phyloP scores from a whole-genome alignment of 1,140 invertebrate species.

The Drosophila tsacasi region DNA sequence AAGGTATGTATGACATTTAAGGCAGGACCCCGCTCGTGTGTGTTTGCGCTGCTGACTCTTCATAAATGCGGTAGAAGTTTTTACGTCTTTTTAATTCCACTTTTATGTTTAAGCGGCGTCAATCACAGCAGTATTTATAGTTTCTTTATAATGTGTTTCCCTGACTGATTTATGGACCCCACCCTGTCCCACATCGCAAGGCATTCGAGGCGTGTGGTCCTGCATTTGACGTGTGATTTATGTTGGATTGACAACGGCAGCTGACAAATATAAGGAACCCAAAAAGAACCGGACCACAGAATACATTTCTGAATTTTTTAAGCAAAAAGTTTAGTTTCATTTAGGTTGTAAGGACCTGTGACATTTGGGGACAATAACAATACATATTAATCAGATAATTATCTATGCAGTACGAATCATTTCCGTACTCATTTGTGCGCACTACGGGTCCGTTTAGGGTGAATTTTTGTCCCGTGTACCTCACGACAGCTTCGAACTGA shows the following conservation, averaged over 20 bases:
- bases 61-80: slow-evolving; percentile 28
- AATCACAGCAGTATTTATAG: slow-evolving; percentile 45
- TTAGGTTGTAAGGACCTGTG: neutral
- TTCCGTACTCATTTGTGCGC: slow-evolving; percentile 7
- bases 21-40: slow-evolving; percentile 22
- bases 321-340: neutral
- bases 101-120: slow-evolving; percentile 41
- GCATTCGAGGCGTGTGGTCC: slow-evolving; percentile 12
- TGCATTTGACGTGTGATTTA: slow-evolving; percentile 33
- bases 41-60: slow-evolving; percentile 25
- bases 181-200: slow-evolving; percentile 7
- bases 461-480: neutral
- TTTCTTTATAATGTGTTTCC: slow-evolving; percentile 38
- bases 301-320: neutral
- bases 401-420: slow-evolving; percentile 18
- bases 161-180: slow-evolving; percentile 39
- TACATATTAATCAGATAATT: slow-evolving; percentile 29
- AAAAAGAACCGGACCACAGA: neutral
- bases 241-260: slow-evolving; percentile 29
- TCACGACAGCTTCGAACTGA: slow-evolving; percentile 31
- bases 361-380: slow-evolving; percentile 20
- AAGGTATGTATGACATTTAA: slow-evolving; percentile 22
- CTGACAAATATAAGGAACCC: neutral
- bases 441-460: slow-evolving; percentile 13
- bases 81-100: slow-evolving; percentile 45